Evolutionary conservation across 2,888 invertebrate genomes (phyloP).

Genomic region (Polymixis flavicincta): DNA sequence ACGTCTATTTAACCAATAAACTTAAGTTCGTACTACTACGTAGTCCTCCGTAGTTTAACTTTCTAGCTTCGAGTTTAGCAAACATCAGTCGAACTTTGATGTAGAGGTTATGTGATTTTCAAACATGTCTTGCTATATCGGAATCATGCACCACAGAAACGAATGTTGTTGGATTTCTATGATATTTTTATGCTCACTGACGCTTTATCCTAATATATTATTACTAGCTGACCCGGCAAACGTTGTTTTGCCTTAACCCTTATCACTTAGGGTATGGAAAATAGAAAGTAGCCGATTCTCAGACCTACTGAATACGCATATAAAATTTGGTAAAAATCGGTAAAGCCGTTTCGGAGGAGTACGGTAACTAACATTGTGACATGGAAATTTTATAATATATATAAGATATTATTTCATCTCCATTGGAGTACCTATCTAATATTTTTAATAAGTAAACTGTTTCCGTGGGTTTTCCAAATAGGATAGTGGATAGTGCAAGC

Average conservation of each 20-base stretch:
- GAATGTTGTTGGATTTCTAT: background rate
- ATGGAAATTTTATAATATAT: no score
- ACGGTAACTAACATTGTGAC: no score
- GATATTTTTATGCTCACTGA: background rate
- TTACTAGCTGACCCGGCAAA: no score
- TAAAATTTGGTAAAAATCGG: no score
- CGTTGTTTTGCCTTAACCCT: no score
- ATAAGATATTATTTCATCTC: no score
- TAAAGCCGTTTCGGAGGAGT: no score
- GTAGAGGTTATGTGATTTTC: conserved; percentile 24
- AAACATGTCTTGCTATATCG: conserved; percentile 7
- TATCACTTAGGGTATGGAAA: no score
- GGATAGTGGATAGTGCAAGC: no score
- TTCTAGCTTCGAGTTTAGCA: conserved; percentile 28
- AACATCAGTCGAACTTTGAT: conserved; percentile 16
- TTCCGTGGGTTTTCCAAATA: background rate
- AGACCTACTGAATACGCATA: no score
- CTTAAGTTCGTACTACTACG: background rate
- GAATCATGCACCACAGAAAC: background rate
- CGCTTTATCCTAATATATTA: background rate
- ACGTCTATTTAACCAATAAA: conserved; percentile 6
- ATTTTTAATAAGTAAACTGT: background rate
- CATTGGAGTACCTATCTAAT: no score
- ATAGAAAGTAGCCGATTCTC: no score
- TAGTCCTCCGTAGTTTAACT: conserved; percentile 12